Evolutionary conservation across 2,113 vertebrate genomes (phyloP), one percentile per base, ranked within the genome.

Genomic region (Trematomus loennbergii): DNA sequence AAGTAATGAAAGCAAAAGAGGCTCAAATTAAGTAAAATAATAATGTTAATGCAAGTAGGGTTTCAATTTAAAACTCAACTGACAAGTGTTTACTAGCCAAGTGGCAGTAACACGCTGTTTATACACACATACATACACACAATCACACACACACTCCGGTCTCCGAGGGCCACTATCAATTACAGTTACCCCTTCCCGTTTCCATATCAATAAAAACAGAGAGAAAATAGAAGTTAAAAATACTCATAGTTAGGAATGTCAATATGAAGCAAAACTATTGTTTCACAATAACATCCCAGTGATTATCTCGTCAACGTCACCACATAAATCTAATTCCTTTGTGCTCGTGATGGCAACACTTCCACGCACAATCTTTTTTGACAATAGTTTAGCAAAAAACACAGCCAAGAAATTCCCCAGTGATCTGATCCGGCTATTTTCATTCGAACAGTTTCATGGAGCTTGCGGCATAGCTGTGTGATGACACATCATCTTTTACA

Each of bases 131-230:
- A 2, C 52, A 57, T 22, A 33, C 67, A 69, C n/a, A 54, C 36
- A 70, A 20, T n/a, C n/a, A 72, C 54, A 60, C 57, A 20, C 46
- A 52, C 18, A 33, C 48, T 17, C 15, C 25, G 40, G 7, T 75
- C 68, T 73, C 66, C 4, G 13, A 76, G 55, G 76, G 43, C 40
- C n/a, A 29, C 48, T 74, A 82, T 89, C 74, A 62, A 17, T 83
- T 87, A 81, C 71, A 64, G 60, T 80, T 48, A 20, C 69, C 49
- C 73, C 70, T 40, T 29, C 25, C 22, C 36, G 75, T 87, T 77
- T 86, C 84, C 81, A 87, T 86, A 75, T 59, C 80, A 86, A 87
- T 84, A 84, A 58, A 80, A 83, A 88, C 78, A 88, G 45, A 70
- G 29, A 22, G 70, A 63, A 50, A 82, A 80, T 33, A 49, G 11